Evolutionary conservation across 2,888 invertebrate species (phyloP), one percentile per base, ranked within the genome.

Genomic region (Malacosoma neustria): DNA sequence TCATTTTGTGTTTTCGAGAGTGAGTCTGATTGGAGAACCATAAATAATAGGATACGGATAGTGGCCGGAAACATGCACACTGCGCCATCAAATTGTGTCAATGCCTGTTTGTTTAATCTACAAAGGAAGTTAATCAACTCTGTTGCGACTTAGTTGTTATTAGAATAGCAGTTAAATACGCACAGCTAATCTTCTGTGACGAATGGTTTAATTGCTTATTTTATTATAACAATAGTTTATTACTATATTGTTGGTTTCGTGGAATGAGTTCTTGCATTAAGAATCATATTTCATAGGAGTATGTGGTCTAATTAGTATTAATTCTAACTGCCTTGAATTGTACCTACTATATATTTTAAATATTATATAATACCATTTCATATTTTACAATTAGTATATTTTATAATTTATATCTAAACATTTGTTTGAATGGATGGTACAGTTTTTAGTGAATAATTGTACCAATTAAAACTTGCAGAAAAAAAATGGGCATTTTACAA

Each of bases 1-100:
- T 71, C 62, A 74, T 75, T 80, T 79, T 80, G 79, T 80, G 70
- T 77, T 79, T 81, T 74, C 57, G 77, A 72, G 72, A 73, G 71
- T 72, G 68, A 69, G 67, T 66, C 70, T 68, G 67, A 72, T 71
- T 54, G 61, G 51, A 37, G 57, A 45, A 58, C 65, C 67, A 64
- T 72, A 71, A 76, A 80, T 79, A 80, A 80, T 77, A 68, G 69
- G 57, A 57, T 49, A 51, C 72, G 72, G 76, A 77, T 74, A 77
- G 75, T 69, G 71, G 54, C 55, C 74, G 82, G 81, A 84, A 80
- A 60, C 62, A 64, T 72, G 75, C 75, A 67, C 67, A 58, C 57
- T 59, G 68, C 53, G 49, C 63, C 49, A 44, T 54, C 60, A 58
- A 76, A 75, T 65, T 62, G 71, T 73, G 73, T 68, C 76, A 72